A percentile compares a stretch with the other conserved stretches of the same genome.
These are phyloP conservation scores for Rhingia campestris DNA, from an alignment of 2,888 invertebrate species.

Conservation along the genomic window DNA sequence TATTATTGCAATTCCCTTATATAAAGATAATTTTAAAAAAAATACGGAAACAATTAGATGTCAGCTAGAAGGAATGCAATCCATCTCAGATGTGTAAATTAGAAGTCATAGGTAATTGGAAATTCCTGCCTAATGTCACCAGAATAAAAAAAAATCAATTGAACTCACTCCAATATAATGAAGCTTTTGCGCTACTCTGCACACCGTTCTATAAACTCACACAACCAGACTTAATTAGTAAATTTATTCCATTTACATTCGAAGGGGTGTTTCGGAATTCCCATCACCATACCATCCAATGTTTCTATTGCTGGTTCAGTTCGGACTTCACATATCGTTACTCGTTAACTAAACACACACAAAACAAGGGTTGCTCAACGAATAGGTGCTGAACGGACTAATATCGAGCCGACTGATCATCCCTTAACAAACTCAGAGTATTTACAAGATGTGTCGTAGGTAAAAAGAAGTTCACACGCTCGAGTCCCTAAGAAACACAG, in stretches of 20 bases:
- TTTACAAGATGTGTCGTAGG: slow-evolving; percentile 14
- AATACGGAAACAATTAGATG: too few species aligned
- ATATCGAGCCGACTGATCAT: slow-evolving; percentile 19
- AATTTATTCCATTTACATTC: slow-evolving; percentile 32
- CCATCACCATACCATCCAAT: slow-evolving; percentile 22
- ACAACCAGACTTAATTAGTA: slow-evolving; percentile 31
- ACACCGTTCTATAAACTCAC: slow-evolving; percentile 16
- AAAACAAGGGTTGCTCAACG: slow-evolving; percentile 50
- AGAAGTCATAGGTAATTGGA: too few species aligned
- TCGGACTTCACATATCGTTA: slow-evolving; percentile 15
- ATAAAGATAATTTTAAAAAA: too few species aligned
- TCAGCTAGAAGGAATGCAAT: too few species aligned
- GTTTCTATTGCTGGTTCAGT: slow-evolving; percentile 14
- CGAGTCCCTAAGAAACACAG: slow-evolving; percentile 9
- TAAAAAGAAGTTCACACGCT: slow-evolving; percentile 59
- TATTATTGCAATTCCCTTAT: too few species aligned
- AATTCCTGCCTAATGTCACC: too few species aligned
- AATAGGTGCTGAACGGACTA: neutral
- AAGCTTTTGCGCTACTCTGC: too few species aligned
- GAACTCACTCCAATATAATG: too few species aligned
- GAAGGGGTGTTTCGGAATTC: slow-evolving; percentile 63
- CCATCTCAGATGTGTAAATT: too few species aligned
- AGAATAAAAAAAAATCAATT: too few species aligned
- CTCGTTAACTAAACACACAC: slow-evolving; percentile 9
- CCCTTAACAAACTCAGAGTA: slow-evolving; percentile 36